These are phyloP conservation scores for cattle (Bos taurus) DNA, from an alignment of 2,113 vertebrate genomes.

Conservation along the genomic window DNA sequence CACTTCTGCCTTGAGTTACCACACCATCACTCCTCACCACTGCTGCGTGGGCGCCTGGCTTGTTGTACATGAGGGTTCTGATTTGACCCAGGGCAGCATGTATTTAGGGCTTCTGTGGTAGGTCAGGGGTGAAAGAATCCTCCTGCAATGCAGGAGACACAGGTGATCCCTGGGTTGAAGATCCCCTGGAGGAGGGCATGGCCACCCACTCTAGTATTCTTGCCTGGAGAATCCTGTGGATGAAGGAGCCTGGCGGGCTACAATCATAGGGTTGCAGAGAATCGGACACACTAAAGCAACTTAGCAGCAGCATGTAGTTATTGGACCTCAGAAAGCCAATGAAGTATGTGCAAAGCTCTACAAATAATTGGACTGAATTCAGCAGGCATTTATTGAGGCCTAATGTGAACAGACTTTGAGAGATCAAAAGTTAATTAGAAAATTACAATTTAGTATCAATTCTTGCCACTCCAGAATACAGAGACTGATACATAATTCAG, in stretches of 20 bases:
- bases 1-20: background rate
- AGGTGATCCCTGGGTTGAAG: background rate
- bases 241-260: background rate
- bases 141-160: background rate
- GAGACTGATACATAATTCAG: background rate
- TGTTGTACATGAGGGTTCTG: background rate
- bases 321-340: background rate
- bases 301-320: background rate
- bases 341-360: background rate
- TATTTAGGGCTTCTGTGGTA: background rate
- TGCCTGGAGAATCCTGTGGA: background rate
- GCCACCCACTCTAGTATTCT: background rate
- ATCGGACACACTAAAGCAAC: background rate
- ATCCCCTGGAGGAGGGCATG: background rate
- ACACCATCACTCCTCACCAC: background rate
- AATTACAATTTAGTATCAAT: background rate
- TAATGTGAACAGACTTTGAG: background rate
- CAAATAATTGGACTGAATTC: background rate
- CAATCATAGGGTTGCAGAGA: background rate
- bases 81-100: background rate
- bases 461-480: background rate
- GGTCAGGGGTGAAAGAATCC: background rate
- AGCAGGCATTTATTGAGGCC: background rate
- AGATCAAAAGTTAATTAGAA: background rate
- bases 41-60: background rate